Evolutionary conservation across 53 echinoderm and acorn worm genomes (phyloP).

Genomic region (Antedon mediterranea): DNA sequence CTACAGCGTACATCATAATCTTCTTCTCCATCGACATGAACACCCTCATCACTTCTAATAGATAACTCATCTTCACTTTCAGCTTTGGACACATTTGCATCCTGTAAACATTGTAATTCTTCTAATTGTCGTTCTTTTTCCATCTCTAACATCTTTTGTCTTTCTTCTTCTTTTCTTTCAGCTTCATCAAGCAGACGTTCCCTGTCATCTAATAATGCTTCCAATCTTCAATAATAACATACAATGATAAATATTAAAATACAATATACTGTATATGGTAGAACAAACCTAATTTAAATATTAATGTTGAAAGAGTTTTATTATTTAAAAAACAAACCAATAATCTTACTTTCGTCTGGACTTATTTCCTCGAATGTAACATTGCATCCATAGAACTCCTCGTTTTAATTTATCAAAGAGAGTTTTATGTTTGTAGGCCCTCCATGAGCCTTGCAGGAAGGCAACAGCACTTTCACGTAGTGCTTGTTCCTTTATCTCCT

Average conservation of each 20-base stretch:
- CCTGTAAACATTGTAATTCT: slow-evolving; percentile 9
- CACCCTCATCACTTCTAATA: slow-evolving; percentile 86
- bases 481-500: slow-evolving; percentile 39
- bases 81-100: neutral
- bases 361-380: slow-evolving; percentile 40
- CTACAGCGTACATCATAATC: slow-evolving; percentile 63
- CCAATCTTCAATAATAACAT: slow-evolving; percentile 13
- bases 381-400: slow-evolving; percentile 63
- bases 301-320: no score
- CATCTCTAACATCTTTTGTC: neutral
- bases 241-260: neutral
- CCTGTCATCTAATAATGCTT: slow-evolving; percentile 35
- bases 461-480: slow-evolving; percentile 51
- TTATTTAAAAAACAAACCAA: no score
- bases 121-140: slow-evolving; percentile 5
- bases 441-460: slow-evolving; percentile 70
- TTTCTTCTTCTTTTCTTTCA: slow-evolving; percentile 10
- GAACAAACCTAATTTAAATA: neutral
- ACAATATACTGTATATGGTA: neutral
- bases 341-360: slow-evolving; percentile 33
- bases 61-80: slow-evolving; percentile 27
- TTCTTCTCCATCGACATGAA: slow-evolving; percentile 72
- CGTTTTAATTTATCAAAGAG: slow-evolving; percentile 29
- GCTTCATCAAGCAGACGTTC: slow-evolving; percentile 13
- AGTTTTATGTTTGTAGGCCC: slow-evolving; percentile 22